Percentiles rank a stretch among this genome's conserved stretches.
These are phyloP conservation scores for Escarpia spicata DNA, from an alignment of 2,888 invertebrate genomes.

Conservation along the genomic window DNA sequence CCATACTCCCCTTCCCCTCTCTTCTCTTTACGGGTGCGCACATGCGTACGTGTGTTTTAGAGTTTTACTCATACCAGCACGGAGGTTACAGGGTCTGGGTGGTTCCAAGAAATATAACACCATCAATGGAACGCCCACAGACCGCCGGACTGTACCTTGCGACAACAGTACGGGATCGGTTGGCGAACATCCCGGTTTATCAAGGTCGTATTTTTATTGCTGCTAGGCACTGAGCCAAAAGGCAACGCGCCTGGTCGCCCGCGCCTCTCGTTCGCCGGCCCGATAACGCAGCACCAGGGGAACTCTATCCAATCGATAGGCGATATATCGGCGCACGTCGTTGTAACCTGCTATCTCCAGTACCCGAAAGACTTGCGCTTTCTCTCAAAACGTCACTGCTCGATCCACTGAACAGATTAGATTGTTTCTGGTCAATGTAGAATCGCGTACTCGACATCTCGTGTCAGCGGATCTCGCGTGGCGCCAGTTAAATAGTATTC, in stretches of 20 bases:
- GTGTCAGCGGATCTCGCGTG: not conserved
- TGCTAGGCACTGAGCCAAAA: not conserved
- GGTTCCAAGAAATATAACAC: too few species aligned
- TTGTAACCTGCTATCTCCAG: not conserved
- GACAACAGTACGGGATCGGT: not conserved
- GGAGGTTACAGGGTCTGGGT: too few species aligned
- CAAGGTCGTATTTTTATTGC: not conserved
- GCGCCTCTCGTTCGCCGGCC: not conserved
- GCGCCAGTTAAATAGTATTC: not conserved
- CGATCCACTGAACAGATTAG: not conserved
- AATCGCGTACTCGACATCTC: not conserved
- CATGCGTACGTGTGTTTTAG: not conserved
- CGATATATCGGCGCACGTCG: not conserved
- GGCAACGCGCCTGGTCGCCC: not conserved
- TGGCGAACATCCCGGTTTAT: not conserved
- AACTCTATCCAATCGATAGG: not conserved
- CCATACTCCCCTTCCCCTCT: too few species aligned
- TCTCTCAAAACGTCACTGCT: not conserved
- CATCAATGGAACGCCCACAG: not conserved
- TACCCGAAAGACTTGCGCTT: not conserved
- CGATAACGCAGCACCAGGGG: not conserved
- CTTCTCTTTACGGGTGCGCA: not conserved
- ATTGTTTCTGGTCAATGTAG: not conserved
- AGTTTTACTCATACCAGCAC: too few species aligned
- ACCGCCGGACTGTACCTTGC: not conserved